Evolutionary conservation across 1,140 invertebrate genomes (phyloP).

Genomic region (Nasonia giraulti): DNA sequence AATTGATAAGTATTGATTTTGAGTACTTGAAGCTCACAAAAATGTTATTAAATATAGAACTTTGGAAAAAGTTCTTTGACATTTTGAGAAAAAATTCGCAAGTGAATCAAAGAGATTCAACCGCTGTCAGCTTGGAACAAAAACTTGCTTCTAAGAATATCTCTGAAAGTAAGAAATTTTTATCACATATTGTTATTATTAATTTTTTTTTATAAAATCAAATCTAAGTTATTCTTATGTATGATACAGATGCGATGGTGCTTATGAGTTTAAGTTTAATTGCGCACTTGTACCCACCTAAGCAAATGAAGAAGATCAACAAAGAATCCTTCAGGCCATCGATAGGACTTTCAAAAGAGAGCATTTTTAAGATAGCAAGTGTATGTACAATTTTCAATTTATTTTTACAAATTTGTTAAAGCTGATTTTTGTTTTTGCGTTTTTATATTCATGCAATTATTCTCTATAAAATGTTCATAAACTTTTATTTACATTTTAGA

Average conservation of each 20-base stretch:
- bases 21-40: not conserved
- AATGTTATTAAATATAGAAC: not conserved
- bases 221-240: not conserved
- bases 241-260: not conserved
- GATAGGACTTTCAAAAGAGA: not conserved
- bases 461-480: not conserved
- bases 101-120: not conserved
- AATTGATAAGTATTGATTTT: slow-evolving; percentile 5
- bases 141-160: not conserved
- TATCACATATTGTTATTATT: too few species aligned
- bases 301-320: not conserved
- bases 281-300: not conserved
- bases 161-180: not conserved
- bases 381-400: not conserved
- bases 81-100: not conserved
- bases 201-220: too few species aligned
- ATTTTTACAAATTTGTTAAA: not conserved
- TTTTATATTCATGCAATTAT: not conserved
- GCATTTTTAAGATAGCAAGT: not conserved
- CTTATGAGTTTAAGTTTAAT: not conserved
- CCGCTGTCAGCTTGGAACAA: not conserved
- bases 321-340: not conserved
- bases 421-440: not conserved
- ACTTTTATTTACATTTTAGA: slow-evolving; percentile 1
- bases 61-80: not conserved